Percentiles rank a stretch among this genome's conserved stretches.
Conservation (phyloP, 2,888 invertebrate species). For the Lobophora halterata region DNA sequence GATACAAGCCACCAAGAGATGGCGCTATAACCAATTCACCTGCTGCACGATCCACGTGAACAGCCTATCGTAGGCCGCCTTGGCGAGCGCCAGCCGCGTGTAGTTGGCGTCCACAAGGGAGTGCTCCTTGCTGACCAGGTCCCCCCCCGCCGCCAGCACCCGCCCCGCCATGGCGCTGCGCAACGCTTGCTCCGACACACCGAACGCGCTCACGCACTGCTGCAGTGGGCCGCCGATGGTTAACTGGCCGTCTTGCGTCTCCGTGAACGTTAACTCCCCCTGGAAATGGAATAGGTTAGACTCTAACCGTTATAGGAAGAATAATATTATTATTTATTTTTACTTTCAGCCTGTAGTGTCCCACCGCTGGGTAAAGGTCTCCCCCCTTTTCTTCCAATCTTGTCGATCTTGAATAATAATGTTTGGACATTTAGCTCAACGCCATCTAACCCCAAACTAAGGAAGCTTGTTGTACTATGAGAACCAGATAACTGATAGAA, state of each 20-base stretch:
- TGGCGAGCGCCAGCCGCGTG: slow-evolving; percentile 95
- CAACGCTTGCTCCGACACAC: slow-evolving; percentile 84
- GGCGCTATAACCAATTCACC: slow-evolving; percentile 47
- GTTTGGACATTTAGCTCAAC: too few species aligned
- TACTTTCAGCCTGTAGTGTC: too few species aligned
- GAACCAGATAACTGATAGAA: too few species aligned
- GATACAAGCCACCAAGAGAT: slow-evolving; percentile 9
- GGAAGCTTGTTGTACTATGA: too few species aligned
- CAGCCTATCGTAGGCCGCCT: slow-evolving; percentile 96
- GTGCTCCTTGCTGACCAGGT: slow-evolving; percentile 88
- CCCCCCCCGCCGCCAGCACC: slow-evolving; percentile 94
- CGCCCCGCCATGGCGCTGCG: slow-evolving; percentile 90
- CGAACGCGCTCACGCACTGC: slow-evolving; percentile 73
- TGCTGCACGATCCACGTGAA: slow-evolving; percentile 95
- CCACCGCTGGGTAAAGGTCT: too few species aligned
- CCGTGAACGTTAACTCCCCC: slow-evolving; percentile 81
- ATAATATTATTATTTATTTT: too few species aligned
- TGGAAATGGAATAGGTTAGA: slow-evolving; percentile 47
- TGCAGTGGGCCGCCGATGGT: slow-evolving; percentile 67
- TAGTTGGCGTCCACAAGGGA: slow-evolving; percentile 91
- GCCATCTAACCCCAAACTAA: too few species aligned
- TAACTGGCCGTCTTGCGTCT: slow-evolving; percentile 83
- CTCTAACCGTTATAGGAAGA: too few species aligned
- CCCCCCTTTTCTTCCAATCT: too few species aligned
- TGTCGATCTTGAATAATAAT: too few species aligned